Evolutionary conservation across 2,888 invertebrate genomes (phyloP).

Genomic region (Adineta ricciae): DNA sequence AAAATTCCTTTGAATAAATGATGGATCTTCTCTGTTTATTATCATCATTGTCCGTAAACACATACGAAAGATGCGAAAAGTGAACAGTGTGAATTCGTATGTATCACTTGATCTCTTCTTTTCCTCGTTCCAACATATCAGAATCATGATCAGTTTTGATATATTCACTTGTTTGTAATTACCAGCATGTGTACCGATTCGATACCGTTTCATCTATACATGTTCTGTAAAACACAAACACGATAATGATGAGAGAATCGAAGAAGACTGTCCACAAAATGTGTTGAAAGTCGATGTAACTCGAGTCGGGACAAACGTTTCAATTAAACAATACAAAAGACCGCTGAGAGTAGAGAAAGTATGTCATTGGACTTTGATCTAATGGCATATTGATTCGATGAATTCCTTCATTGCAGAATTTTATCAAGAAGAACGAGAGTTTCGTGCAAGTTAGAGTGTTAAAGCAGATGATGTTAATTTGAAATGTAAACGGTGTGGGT

Average conservation of each 20-base stretch:
- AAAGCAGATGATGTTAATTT: neutral
- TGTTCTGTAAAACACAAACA: constrained; percentile 1
- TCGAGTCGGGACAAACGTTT: neutral
- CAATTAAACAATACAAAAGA: neutral
- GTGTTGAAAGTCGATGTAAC: neutral
- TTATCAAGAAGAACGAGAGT: neutral
- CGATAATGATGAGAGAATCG: neutral
- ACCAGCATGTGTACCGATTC: neutral
- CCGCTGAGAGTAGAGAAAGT: neutral
- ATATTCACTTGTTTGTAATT: neutral
- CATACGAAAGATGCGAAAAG: neutral
- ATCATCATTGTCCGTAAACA: neutral
- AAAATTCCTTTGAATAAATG: neutral
- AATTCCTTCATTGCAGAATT: neutral
- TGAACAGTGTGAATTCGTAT: neutral
- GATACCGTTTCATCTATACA: neutral
- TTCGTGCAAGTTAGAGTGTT: neutral
- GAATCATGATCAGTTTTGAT: neutral
- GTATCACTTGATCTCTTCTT: neutral
- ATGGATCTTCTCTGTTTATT: neutral
- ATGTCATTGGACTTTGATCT: constrained; percentile 1
- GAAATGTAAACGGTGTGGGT: neutral
- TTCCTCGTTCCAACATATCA: neutral
- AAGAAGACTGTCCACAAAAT: neutral
- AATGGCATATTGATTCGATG: neutral